These are phyloP conservation scores for Oreochromis grahami DNA, from an alignment of 2,797 vertebrate genomes.

Conservation along the genomic window DNA sequence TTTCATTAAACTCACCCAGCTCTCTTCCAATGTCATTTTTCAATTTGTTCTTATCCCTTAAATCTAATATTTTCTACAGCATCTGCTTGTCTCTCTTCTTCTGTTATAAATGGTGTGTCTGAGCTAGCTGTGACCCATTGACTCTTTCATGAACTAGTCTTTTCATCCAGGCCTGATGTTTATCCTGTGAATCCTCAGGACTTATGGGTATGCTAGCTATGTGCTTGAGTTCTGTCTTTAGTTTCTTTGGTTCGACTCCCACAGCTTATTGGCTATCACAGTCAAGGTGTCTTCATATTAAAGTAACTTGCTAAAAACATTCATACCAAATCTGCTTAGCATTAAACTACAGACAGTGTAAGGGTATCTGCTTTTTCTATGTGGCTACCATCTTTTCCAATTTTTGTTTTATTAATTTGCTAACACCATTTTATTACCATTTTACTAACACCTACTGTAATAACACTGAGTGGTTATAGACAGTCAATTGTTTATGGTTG, in stretches of 20 bases:
- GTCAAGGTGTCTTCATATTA: background rate
- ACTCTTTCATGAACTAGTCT: background rate
- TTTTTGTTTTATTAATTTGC: background rate
- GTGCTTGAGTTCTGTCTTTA: background rate
- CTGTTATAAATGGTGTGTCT: background rate
- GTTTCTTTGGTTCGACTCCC: background rate
- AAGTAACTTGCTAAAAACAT: background rate
- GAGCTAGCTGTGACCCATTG: background rate
- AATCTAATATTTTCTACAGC: background rate
- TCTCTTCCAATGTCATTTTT: background rate
- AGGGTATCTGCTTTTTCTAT: background rate
- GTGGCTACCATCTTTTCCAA: background rate
- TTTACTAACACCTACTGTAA: background rate
- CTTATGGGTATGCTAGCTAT: background rate
- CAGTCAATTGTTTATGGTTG: background rate
- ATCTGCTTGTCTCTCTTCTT: background rate
- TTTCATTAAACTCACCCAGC: background rate
- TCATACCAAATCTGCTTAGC: background rate
- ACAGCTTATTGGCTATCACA: background rate
- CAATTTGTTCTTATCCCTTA: background rate
- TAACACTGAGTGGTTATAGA: background rate
- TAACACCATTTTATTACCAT: background rate
- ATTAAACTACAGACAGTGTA: background rate
- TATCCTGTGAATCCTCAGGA: background rate
- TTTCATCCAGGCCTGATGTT: background rate